phyloP scores from a whole-genome alignment of 2,888 invertebrate species.

The Catotricha subobsoleta region DNA sequence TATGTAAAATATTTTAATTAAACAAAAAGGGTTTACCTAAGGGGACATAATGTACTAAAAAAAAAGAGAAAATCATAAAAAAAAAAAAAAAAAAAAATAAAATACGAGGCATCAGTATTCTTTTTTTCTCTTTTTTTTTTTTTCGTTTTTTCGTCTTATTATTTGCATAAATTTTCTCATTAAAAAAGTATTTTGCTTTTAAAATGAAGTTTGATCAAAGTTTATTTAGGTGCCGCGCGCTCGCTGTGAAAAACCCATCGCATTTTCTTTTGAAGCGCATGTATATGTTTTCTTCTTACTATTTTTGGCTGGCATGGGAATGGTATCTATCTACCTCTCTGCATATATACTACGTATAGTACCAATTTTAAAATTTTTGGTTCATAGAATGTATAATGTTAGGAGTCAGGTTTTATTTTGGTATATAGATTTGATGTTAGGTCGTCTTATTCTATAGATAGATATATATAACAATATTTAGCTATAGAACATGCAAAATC shows the following conservation, averaged over 20 bases:
- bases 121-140: neutral
- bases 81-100: neutral
- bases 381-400: too few relatives aligned
- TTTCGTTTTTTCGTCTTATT: neutral
- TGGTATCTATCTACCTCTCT: conserved; percentile 1
- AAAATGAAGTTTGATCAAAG: neutral
- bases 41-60: neutral
- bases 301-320: neutral
- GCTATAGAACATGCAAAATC: too few relatives aligned
- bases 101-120: too few relatives aligned
- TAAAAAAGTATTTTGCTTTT: conserved; percentile 6
- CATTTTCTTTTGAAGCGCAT: too few relatives aligned
- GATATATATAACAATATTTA: too few relatives aligned
- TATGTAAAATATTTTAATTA: conserved; percentile 9
- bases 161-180: conserved; percentile 11
- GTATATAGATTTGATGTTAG: too few relatives aligned
- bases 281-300: conserved; percentile 1
- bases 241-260: too few relatives aligned
- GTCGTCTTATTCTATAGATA: too few relatives aligned
- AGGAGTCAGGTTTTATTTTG: too few relatives aligned
- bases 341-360: conserved; percentile 1
- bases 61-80: neutral
- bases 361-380: neutral
- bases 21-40: conserved; percentile 6
- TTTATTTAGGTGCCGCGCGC: conserved; percentile 4